These are phyloP conservation scores for Miichthys miiuy DNA, from an alignment of 2,797 vertebrate genomes.

Conservation along the genomic window DNA sequence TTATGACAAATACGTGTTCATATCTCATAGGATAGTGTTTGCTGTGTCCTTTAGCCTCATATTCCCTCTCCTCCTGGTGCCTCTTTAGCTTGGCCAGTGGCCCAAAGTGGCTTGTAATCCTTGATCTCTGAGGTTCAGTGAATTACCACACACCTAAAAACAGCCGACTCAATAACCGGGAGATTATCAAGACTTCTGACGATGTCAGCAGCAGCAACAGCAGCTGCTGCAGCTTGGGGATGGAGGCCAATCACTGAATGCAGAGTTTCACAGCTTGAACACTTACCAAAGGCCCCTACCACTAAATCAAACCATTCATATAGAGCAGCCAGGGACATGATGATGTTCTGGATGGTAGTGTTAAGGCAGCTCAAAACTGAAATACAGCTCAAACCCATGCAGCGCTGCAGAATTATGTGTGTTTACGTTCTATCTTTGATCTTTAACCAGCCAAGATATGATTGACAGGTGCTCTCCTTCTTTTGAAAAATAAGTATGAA, in stretches of 20 bases:
- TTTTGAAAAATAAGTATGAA: conserved; percentile 36
- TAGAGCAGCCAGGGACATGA: conserved; percentile 16
- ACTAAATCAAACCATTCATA: conserved; percentile 46
- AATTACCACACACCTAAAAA: conserved; percentile 78
- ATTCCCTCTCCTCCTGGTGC: conserved; percentile 33
- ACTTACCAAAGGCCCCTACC: conserved; percentile 46
- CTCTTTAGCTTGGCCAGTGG: conserved; percentile 66
- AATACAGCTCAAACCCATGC: background rate
- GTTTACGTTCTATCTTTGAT: conserved; percentile 38
- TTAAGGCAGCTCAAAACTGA: conserved; percentile 14
- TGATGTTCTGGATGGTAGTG: conserved; percentile 23
- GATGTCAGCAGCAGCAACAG: conserved; percentile 76
- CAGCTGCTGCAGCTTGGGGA: conserved; percentile 64
- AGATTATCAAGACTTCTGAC: conserved; percentile 79
- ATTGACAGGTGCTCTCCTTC: conserved; percentile 40
- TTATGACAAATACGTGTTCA: conserved; percentile 1
- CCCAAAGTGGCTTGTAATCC: conserved; percentile 76
- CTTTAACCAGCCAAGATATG: conserved; percentile 29
- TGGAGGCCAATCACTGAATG: conserved; percentile 51
- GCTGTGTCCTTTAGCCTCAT: conserved; percentile 35
- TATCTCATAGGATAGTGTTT: conserved; percentile 20
- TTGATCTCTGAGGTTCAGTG: conserved; percentile 76
- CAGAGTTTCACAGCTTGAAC: conserved; percentile 57
- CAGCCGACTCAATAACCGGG: conserved; percentile 76
- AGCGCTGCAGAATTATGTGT: conserved; percentile 20